A percentile compares a stretch with the other conserved stretches of the same genome.
These are phyloP conservation scores for Andrena dorsata DNA, from an alignment of 2,888 invertebrate species.

Conservation along the genomic window DNA sequence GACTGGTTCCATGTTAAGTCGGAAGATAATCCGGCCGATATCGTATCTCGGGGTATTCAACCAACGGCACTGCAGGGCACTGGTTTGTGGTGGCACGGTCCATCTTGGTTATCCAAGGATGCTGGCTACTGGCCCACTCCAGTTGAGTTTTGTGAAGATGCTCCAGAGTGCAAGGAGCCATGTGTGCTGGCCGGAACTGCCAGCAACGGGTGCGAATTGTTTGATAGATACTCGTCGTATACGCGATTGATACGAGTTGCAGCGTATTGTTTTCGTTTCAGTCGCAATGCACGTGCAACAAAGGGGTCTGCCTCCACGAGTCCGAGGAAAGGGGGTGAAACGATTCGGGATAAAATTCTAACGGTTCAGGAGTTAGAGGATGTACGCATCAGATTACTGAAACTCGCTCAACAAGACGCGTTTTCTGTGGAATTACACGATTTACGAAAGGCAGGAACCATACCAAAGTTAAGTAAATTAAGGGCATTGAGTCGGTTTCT, in stretches of 20 bases:
- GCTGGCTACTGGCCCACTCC: neutral
- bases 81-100: neutral
- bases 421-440: neutral
- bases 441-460: neutral
- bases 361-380: neutral
- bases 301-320: neutral
- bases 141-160: rapidly evolving
- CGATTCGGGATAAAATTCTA: neutral
- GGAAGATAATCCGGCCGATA: conserved; percentile 2
- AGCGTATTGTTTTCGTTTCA: neutral
- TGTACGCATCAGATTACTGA: neutral
- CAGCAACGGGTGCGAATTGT: neutral
- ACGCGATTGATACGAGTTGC: neutral
- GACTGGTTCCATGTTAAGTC: neutral
- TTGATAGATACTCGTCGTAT: neutral
- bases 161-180: rapidly evolving
- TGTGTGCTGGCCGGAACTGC: neutral
- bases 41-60: neutral
- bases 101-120: neutral
- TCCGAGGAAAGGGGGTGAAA: too few relatives aligned
- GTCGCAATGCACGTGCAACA: rapidly evolving
- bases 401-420: neutral
- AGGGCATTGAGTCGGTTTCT: neutral
- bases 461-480: neutral
- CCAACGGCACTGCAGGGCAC: neutral